Evolutionary conservation across 2,113 vertebrate species (phyloP).

Genomic region (Bambusicola thoracicus): DNA sequence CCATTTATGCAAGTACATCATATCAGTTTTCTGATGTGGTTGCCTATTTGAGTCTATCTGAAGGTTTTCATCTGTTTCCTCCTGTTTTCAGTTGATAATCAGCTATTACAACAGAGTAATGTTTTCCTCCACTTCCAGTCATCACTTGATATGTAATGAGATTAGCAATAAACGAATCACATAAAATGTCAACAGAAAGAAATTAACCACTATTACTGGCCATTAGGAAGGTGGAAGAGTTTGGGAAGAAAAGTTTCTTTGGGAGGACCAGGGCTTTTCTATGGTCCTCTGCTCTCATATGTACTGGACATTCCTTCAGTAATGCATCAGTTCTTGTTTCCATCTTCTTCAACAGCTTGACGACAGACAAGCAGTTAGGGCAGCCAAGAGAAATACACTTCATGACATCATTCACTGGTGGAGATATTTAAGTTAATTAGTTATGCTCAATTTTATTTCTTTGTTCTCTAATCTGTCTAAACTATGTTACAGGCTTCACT

Average conservation of each 20-base stretch:
- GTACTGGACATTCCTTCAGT: background rate
- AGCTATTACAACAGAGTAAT: background rate
- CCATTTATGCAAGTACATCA: background rate
- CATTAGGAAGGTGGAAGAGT: background rate
- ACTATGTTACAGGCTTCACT: slow-evolving; percentile 44
- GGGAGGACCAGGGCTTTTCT: background rate
- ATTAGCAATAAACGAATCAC: slow-evolving; percentile 1
- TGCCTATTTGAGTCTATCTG: background rate
- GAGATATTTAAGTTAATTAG: slow-evolving; percentile 35
- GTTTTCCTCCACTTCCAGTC: background rate
- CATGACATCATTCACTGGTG: slow-evolving; percentile 10
- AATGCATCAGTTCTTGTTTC: background rate
- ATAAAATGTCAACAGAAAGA: background rate
- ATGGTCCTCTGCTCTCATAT: background rate
- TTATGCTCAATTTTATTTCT: slow-evolving; percentile 39
- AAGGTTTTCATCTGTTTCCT: background rate
- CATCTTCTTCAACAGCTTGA: slow-evolving; percentile 6
- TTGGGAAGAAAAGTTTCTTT: background rate
- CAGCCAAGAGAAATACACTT: slow-evolving; percentile 32
- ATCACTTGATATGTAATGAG: background rate
- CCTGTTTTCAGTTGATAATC: background rate
- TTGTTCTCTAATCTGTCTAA: slow-evolving; percentile 46
- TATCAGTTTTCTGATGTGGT: background rate
- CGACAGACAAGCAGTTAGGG: background rate
- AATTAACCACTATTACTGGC: background rate